Base-by-base conservation (phyloP, 2,888 invertebrate genomes). In the Lepeophtheirus nordmannii region DNA sequence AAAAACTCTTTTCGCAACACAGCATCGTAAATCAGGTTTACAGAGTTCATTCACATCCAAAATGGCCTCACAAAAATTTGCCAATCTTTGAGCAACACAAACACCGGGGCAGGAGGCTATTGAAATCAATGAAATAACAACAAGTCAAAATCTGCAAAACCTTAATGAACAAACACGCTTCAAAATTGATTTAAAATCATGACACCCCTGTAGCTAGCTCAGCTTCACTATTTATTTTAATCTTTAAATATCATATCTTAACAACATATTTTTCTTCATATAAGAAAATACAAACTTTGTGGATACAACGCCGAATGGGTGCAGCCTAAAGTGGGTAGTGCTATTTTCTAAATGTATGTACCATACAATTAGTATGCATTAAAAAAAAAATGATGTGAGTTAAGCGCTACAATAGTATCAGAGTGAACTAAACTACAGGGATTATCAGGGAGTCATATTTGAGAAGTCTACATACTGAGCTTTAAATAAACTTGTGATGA, bases 1-100 rank as follows among this genome's bases (percentile, higher is more conserved):
- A 61, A 59, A 70, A 39, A 68, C 67, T 58, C 67, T 69, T 64
- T 68, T 68, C 10, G 70, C 68, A 3, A 89, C 87, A 76, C 91
- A 91, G 76, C 91, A 91, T 67, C 84, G 30, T 37, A 65, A 20
- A 0, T 85, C 86, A 17, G 82, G 76, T 71, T 85, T 83, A 74
- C 91, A 90, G 1, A 89, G 79, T 39, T 82, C 82, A 12, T 81
- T 79, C 1, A 84, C 82, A 62, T 84, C 84, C 62, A 89, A 77
- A 71, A 89, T 86, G 0, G 88, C 89, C 72, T 89, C 88, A 74
- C 91, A 91, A 75, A 90, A 90, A 73, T 85, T 84, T 0, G 88
- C 84, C 68, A 90, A 83, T 30, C 85, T 79, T 64, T 86, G 84
- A 23, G 86, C 84, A 67, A 90, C 87, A 73, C 91, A 91, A 10